Evolutionary conservation across 2,888 invertebrate genomes (phyloP), one percentile per base, ranked within the genome.

Genomic region (Melanchra persicariae): DNA sequence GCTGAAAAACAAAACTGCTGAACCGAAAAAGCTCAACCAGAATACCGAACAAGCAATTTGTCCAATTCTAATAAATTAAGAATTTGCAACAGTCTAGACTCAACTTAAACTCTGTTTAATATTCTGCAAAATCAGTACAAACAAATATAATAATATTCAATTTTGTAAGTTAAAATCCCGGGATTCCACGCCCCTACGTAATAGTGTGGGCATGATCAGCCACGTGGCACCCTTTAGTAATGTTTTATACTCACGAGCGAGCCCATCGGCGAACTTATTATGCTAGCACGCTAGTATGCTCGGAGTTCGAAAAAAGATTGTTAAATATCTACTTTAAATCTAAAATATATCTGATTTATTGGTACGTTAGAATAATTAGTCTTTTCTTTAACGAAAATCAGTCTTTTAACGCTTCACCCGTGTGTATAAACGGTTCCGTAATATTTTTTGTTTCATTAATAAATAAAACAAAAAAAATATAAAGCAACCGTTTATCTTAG

Each of bases 141-240:
- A 79, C 65, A 65, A 75, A 83, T 69, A 68, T 70, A 87, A 82
- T 85, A 87, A 85, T 85, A 85, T 87, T 85, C 67, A 84, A 88
- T 90, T 88, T 87, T 87, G 87, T 87, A 87, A 84, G 73, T 88
- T 87, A 85, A 86, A 88, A 87, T 83, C 87, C 83, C 70, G 82
- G 87, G 87, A 78, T 85, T 87, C 89, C 87, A 85, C 55, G 75
- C 85, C 91, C 90, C 88, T 83, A 82, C 81, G 70, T 85, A 87
- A 89, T 86, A 87, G 84, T 87, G 81, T 85, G 85, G 87, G 88
- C 85, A 86, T 81, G 85, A 88, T 87, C 87, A 74, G 90, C 82
- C 89, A 89, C 89, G 90, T 87, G 91, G 88, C 89, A 86, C 90
- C 92, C 91, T 87, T 86, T 84, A 74, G 82, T 88, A 74, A 68